phyloP scores from a whole-genome alignment of 2,797 vertebrate species.

The Hirundo rustica region DNA sequence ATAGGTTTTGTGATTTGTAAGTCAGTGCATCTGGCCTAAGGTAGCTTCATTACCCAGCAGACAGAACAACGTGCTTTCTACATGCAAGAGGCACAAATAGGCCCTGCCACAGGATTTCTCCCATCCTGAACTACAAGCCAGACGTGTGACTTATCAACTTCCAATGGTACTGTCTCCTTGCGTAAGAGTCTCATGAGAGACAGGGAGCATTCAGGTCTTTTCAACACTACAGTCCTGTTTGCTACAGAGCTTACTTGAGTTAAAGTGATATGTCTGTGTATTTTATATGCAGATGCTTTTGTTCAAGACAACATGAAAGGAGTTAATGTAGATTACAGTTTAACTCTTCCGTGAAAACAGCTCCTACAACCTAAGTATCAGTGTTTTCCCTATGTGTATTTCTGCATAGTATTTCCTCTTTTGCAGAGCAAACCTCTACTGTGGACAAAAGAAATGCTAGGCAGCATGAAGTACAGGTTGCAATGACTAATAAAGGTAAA shows the following conservation, averaged over 20 bases:
- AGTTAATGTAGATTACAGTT: neutral
- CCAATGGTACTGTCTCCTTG: neutral
- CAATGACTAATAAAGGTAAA: neutral
- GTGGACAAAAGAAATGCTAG: neutral
- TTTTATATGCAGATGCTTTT: neutral
- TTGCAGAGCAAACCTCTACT: neutral
- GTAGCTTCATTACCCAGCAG: neutral
- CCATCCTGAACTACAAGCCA: neutral
- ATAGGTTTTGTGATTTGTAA: neutral
- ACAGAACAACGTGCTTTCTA: neutral
- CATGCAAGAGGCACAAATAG: neutral
- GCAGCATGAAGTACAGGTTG: neutral
- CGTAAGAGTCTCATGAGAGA: neutral
- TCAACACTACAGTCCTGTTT: neutral
- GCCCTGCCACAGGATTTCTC: neutral
- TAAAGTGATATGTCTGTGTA: neutral
- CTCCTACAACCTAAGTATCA: neutral
- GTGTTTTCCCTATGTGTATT: rapidly evolving
- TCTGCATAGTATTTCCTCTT: neutral
- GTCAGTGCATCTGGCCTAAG: neutral
- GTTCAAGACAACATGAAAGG: neutral
- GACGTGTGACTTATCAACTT: neutral
- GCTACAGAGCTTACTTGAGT: neutral
- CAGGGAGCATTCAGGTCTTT: neutral
- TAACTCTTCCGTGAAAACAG: neutral